Conservation (phyloP, 2,113 vertebrate genomes). For the Panthera tigris region DNA sequence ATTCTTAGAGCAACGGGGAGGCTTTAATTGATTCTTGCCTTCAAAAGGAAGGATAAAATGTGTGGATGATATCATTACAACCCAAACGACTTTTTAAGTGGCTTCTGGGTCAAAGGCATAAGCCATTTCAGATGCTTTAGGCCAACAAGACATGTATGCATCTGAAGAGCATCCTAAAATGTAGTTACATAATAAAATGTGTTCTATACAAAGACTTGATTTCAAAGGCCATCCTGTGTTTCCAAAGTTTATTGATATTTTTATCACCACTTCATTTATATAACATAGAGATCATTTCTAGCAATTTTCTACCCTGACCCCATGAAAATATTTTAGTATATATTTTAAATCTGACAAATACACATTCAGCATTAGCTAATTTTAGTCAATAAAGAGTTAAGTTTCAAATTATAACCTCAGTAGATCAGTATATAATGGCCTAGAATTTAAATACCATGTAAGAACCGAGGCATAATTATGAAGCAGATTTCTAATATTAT, state of each 20-base stretch:
- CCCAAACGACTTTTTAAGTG: neutral
- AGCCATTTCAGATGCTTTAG: neutral
- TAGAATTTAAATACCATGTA: constrained; percentile 60
- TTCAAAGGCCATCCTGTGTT: neutral
- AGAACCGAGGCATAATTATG: constrained; percentile 51
- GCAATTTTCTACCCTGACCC: neutral
- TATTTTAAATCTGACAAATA: neutral
- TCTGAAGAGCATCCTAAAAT: neutral
- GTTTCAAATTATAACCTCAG: neutral
- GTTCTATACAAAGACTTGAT: neutral
- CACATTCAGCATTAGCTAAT: neutral
- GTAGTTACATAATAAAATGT: neutral
- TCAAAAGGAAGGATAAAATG: neutral
- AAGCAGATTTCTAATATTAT: constrained; percentile 73
- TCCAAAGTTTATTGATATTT: neutral
- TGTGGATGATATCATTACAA: neutral
- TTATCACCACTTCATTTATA: neutral
- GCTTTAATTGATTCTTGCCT: neutral
- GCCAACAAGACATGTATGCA: neutral
- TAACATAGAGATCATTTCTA: neutral
- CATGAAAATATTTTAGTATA: neutral
- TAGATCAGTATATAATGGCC: constrained; percentile 27
- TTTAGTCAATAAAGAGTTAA: neutral
- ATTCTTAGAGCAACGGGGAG: neutral
- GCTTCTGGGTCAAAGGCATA: neutral